Evolutionary conservation across 2,888 invertebrate genomes (phyloP).

Genomic region (Heliconius aoede): DNA sequence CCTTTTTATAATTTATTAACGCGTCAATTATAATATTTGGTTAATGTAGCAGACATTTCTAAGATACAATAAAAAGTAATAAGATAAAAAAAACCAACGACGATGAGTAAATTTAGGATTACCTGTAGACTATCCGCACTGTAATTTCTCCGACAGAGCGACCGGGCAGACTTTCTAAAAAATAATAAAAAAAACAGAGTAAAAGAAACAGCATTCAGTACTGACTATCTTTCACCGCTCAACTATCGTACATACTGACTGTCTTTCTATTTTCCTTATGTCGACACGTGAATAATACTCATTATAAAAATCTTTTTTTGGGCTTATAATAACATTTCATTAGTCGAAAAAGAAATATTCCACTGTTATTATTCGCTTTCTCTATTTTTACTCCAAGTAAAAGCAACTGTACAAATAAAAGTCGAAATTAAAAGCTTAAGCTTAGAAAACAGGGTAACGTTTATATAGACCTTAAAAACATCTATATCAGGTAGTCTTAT

Average conservation of each 20-base stretch:
- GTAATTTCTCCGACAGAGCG: slow-evolving; percentile 80
- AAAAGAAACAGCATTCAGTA: slow-evolving; percentile 78
- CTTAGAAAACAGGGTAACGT: slow-evolving; percentile 68
- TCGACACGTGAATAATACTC: slow-evolving; percentile 44
- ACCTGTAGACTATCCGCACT: slow-evolving; percentile 67
- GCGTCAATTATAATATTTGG: background rate
- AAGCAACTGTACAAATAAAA: background rate
- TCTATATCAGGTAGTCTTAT: slow-evolving; percentile 75
- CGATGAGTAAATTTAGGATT: slow-evolving; percentile 73
- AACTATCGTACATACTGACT: slow-evolving; percentile 62
- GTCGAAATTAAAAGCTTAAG: background rate
- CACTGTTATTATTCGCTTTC: background rate
- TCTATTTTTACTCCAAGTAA: background rate
- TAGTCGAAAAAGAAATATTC: background rate
- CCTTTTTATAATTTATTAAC: background rate
- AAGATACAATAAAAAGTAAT: slow-evolving; percentile 52
- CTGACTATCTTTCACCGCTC: slow-evolving; percentile 80
- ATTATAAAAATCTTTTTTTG: slow-evolving; percentile 25
- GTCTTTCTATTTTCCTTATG: slow-evolving; percentile 53
- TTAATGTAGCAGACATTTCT: background rate
- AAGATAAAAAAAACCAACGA: slow-evolving; percentile 69
- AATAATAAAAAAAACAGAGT: slow-evolving; percentile 74
- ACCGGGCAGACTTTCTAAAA: slow-evolving; percentile 82
- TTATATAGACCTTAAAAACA: slow-evolving; percentile 75
- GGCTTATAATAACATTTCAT: slow-evolving; percentile 9